Conservation (phyloP, 2,797 vertebrate species). For the Otolemur crassicaudatus region DNA sequence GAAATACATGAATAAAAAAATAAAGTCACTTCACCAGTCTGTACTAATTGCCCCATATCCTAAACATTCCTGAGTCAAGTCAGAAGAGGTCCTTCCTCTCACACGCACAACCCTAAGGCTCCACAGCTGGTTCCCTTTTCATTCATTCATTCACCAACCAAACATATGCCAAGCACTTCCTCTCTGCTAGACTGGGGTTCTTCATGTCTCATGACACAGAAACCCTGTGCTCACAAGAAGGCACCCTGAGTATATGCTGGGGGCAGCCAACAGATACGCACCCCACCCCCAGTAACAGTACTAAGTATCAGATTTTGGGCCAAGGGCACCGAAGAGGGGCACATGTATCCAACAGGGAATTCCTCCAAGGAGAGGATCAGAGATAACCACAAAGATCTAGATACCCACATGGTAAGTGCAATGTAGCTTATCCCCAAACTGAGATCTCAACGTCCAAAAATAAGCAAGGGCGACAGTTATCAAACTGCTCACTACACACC, state of each 20-base stretch:
- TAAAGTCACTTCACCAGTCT: background rate
- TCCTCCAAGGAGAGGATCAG: conserved; percentile 8
- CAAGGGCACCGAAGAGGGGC: background rate
- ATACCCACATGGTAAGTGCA: background rate
- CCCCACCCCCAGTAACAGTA: background rate
- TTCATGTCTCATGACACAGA: background rate
- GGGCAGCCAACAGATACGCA: background rate
- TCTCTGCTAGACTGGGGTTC: background rate
- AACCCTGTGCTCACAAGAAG: background rate
- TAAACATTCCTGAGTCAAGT: background rate
- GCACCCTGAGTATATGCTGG: too few species aligned
- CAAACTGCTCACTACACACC: background rate
- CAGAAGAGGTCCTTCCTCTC: background rate
- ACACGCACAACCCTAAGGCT: background rate
- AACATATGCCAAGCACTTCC: background rate
- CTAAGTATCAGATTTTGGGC: background rate
- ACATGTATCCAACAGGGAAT: background rate
- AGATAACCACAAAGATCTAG: background rate
- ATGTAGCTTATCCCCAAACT: background rate
- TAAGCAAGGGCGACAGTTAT: background rate
- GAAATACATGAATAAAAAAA: conserved; percentile 7
- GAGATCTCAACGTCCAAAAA: background rate
- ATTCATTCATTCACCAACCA: background rate
- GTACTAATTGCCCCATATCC: background rate
- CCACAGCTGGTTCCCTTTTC: background rate